Evolutionary conservation across 1,140 invertebrate species (phyloP), one percentile per base, ranked within the genome.

Genomic region (Drosophila grimshawi): DNA sequence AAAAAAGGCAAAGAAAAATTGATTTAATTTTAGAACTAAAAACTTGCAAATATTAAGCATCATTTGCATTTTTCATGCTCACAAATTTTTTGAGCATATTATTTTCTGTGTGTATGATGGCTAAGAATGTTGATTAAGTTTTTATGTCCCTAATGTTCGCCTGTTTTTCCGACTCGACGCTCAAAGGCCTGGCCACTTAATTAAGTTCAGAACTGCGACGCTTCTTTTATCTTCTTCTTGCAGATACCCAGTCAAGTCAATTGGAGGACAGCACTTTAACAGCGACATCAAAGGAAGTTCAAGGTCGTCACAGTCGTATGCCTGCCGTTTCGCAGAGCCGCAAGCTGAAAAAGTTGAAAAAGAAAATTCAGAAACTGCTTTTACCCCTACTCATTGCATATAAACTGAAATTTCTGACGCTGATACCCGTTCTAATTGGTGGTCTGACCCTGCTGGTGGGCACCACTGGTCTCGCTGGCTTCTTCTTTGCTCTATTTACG

Each of bases 401-500:
- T 91, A 97, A 97, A 91, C 90, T 97, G 81, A 97, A 97, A 88
- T 97, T 97, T 89, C 94, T 97, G 78, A 95, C 96, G 2, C 90
- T 97, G 43, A 94, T 97, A 19, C 96, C 96, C 2, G 93, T 96
- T 0, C 91, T 97, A 78, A 93, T 97, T 75, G 95, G 95, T 27
- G 96, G 95, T 7, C 88, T 97, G 30, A 93, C 96, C 1, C 93
- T 97, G 5, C 92, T 97, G 27, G 94, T 96, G 1, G 96, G 95
- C 52, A 95, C 96, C 2, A 96, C 96, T 4, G 95, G 96, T 5
- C 92, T 97, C 39, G 96, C 96, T 10, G 96, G 96, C 68, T 97
- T 97, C 93, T 97, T 97, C 93, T 97, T 97, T 91, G 96, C 96
- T 2, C 92, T 97, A 2, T 97, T 97, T 81, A 95, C 94, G 66